Evolutionary conservation across 2,113 vertebrate species (phyloP).

Genomic region (Geococcyx californianus): DNA sequence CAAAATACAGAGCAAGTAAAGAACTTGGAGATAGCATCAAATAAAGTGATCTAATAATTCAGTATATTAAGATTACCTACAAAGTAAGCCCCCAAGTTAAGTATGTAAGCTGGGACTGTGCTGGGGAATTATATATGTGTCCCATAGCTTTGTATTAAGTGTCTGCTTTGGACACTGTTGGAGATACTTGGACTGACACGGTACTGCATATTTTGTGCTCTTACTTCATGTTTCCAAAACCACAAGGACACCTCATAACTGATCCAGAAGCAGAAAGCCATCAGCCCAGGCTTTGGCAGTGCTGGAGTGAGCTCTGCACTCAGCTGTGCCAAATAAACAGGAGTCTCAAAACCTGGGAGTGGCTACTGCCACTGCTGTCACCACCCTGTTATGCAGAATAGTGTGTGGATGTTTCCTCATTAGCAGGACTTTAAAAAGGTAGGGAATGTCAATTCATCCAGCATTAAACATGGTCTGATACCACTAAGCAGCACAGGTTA

Average conservation of each 20-base stretch:
- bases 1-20: not conserved
- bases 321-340: not conserved
- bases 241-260: rapidly evolving
- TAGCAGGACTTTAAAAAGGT: not conserved
- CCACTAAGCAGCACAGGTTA: not conserved
- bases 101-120: not conserved
- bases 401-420: rapidly evolving
- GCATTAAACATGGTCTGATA: rapidly evolving
- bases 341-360: not conserved
- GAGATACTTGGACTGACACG: not conserved
- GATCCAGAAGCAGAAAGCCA: not conserved
- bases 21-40: not conserved
- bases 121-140: not conserved
- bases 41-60: not conserved
- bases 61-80: not conserved
- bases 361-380: not conserved
- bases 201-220: not conserved
- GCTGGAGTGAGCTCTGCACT: not conserved
- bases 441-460: not conserved
- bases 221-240: not conserved
- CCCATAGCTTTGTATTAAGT: not conserved
- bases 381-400: not conserved
- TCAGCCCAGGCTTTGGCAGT: not conserved
- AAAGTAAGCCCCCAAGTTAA: not conserved
- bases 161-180: not conserved